Conservation (phyloP, 2,888 invertebrate species). For the Drosophila diplacantha region DNA sequence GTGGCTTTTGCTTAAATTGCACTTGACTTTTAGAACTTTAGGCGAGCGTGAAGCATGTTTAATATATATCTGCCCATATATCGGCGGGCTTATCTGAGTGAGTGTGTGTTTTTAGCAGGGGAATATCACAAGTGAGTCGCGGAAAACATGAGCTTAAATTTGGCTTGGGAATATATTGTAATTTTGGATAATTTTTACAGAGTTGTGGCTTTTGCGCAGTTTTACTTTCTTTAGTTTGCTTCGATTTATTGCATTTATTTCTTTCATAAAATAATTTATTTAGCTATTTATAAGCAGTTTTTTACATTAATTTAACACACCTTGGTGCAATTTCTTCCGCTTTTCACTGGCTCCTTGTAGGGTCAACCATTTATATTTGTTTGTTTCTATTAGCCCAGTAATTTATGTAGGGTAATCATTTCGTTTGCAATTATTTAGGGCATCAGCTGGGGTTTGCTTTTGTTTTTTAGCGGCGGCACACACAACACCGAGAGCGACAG, state of each 20-base stretch:
- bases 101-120: slow-evolving; percentile 18
- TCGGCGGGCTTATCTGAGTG: slow-evolving; percentile 9
- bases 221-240: not conserved
- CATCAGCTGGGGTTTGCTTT: slow-evolving; percentile 12
- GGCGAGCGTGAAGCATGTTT: slow-evolving; percentile 65
- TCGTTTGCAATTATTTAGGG: slow-evolving; percentile 11
- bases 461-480: slow-evolving; percentile 27
- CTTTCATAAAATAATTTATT: not conserved
- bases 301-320: slow-evolving; percentile 18
- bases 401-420: slow-evolving; percentile 3
- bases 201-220: not conserved
- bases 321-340: slow-evolving; percentile 13
- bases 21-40: slow-evolving; percentile 71
- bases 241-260: not conserved
- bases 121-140: slow-evolving; percentile 23
- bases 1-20: slow-evolving; percentile 48
- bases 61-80: slow-evolving; percentile 44
- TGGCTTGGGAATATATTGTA: slow-evolving; percentile 1
- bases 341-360: slow-evolving; percentile 17
- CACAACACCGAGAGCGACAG: slow-evolving; percentile 34
- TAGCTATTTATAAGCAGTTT: not conserved
- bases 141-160: slow-evolving; percentile 10
- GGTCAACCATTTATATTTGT: not conserved
- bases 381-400: not conserved
- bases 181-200: slow-evolving; percentile 1